phyloP scores from a whole-genome alignment of 2,113 vertebrate genomes.

The Antechinus stuartii region DNA sequence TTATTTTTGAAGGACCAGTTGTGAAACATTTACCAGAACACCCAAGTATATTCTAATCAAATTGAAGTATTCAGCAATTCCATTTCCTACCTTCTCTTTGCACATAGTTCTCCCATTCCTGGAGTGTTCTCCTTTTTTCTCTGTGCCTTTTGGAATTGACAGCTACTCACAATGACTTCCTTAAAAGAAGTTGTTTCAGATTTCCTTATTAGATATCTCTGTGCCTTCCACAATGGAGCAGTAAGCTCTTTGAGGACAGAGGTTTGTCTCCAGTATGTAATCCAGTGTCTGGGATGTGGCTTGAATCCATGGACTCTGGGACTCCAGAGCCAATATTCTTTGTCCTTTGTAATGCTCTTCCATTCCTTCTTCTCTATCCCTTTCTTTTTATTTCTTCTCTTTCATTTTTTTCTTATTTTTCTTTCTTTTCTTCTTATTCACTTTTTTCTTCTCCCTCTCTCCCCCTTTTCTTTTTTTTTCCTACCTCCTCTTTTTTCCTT shows the following conservation, averaged over 20 bases:
- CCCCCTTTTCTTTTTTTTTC: neutral
- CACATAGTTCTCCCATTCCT: neutral
- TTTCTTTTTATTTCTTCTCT: neutral
- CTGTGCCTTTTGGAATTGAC: neutral
- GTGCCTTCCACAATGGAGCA: neutral
- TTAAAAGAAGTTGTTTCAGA: neutral
- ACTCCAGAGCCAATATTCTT: neutral
- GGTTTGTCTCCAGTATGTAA: neutral
- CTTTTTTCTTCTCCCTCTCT: constrained; percentile 20
- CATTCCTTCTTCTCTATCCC: neutral
- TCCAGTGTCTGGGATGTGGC: neutral
- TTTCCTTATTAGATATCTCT: neutral
- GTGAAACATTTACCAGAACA: neutral
- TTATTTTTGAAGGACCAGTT: neutral
- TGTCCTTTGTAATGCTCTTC: neutral
- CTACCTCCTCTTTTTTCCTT: constrained; percentile 7
- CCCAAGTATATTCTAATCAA: neutral
- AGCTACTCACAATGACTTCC: neutral
- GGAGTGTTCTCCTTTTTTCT: neutral
- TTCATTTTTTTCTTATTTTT: neutral
- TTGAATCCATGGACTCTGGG: neutral
- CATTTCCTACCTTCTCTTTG: neutral
- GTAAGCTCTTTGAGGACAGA: neutral
- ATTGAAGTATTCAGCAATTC: neutral
- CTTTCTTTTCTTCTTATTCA: constrained; percentile 15